A percentile compares a stretch with the other conserved stretches of the same genome.
phyloP scores from a whole-genome alignment of 1,140 invertebrate genomes.

The Heliothis virescens region DNA sequence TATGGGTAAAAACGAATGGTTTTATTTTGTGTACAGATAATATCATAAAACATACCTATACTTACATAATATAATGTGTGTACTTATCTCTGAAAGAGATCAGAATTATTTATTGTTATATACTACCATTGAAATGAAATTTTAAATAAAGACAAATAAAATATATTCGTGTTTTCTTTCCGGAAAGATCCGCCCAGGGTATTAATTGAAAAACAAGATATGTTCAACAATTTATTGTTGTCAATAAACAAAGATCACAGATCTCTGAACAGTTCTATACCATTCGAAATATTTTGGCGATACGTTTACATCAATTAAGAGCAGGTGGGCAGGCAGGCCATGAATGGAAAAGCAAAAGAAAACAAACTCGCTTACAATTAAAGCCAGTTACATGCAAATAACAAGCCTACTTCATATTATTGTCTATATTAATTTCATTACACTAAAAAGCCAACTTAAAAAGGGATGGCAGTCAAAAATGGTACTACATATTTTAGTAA shows the following conservation, averaged over 20 bases:
- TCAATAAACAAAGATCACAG: constrained; percentile 81
- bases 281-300: constrained; percentile 73
- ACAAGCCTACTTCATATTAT: constrained; percentile 13
- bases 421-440: constrained; percentile 19
- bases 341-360: not conserved
- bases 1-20: constrained; percentile 78
- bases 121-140: constrained; percentile 80
- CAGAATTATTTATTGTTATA: constrained; percentile 85
- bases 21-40: constrained; percentile 83
- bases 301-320: not conserved
- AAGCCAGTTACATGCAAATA: not conserved
- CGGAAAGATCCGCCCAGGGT: not conserved
- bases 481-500: not conserved
- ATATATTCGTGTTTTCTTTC: constrained; percentile 41
- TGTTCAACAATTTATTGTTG: constrained; percentile 83
- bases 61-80: constrained; percentile 67
- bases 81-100: constrained; percentile 80
- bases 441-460: not conserved
- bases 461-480: constrained; percentile 10
- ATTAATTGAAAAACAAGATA: constrained; percentile 53
- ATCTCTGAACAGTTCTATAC: constrained; percentile 76
- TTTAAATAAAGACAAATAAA: constrained; percentile 83
- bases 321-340: not conserved
- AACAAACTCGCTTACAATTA: no score
- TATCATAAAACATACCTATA: constrained; percentile 75